phyloP scores from a whole-genome alignment of 2,888 invertebrate genomes.

The Stegana nigrithorax region DNA sequence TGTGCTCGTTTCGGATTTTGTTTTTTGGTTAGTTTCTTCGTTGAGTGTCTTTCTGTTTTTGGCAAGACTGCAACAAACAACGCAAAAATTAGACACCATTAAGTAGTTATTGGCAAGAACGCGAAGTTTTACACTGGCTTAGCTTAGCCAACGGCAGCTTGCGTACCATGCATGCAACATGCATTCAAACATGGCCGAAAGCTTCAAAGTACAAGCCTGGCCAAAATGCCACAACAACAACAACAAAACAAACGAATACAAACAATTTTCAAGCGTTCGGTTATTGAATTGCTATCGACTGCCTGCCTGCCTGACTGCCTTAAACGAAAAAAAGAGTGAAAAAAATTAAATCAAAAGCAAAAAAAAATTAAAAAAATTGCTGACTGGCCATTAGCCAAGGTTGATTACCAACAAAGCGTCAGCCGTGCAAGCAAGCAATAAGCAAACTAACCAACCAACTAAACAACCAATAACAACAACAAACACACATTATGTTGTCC shows the following conservation, averaged over 20 bases:
- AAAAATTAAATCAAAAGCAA: background rate
- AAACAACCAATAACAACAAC: background rate
- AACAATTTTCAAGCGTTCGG: constrained; percentile 7
- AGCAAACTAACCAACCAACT: background rate
- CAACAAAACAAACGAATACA: background rate
- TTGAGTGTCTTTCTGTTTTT: background rate
- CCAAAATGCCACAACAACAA: background rate
- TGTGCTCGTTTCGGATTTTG: no score
- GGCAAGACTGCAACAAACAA: background rate
- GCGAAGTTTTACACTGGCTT: background rate
- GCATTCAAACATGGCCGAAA: background rate
- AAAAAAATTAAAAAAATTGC: constrained; percentile 9
- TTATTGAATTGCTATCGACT: constrained; percentile 1
- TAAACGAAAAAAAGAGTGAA: background rate
- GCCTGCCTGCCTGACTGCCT: background rate
- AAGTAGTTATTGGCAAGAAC: constrained; percentile 20
- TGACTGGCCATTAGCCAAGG: constrained; percentile 57
- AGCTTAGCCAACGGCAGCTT: background rate
- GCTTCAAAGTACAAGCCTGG: constrained; percentile 9
- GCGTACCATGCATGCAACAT: background rate
- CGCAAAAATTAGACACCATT: constrained; percentile 15
- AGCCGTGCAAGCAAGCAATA: background rate
- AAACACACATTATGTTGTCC: no score
- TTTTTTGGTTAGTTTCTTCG: background rate
- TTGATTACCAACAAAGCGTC: constrained; percentile 32